phyloP scores from a whole-genome alignment of 2,113 vertebrate species.

The Pheucticus melanocephalus region DNA sequence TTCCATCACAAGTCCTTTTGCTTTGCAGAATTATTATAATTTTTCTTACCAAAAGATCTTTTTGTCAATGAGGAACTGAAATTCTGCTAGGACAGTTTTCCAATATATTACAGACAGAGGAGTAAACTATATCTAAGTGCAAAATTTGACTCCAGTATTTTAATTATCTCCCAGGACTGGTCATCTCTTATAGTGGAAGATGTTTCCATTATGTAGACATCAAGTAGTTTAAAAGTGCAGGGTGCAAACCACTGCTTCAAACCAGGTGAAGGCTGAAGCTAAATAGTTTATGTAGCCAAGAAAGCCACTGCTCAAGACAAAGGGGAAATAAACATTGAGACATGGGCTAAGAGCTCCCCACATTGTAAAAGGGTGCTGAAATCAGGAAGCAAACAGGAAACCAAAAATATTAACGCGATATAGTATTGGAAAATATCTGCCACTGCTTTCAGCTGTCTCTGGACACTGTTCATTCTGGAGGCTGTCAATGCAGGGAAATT shows the following conservation, averaged over 20 bases:
- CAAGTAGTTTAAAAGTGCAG: background rate
- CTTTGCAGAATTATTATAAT: background rate
- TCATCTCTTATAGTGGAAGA: rapidly evolving
- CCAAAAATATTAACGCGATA: background rate
- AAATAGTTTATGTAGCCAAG: background rate
- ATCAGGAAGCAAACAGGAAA: background rate
- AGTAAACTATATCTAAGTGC: background rate
- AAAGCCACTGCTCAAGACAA: background rate
- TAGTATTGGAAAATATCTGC: background rate
- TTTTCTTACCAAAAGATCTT: background rate
- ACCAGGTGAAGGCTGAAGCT: background rate
- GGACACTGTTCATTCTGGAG: background rate
- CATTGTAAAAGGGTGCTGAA: background rate
- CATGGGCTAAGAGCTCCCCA: background rate
- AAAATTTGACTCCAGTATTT: background rate
- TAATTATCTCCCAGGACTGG: background rate
- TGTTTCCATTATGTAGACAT: background rate
- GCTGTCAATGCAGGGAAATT: background rate
- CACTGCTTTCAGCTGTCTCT: background rate
- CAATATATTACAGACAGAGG: background rate
- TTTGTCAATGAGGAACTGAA: background rate
- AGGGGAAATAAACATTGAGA: background rate
- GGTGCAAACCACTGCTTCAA: background rate
- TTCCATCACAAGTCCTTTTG: background rate
- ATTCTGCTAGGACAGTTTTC: background rate